Percentiles rank a stretch among this genome's conserved stretches.
These are phyloP conservation scores for Rallus crepitans DNA, from an alignment of 2,797 vertebrate species.

Conservation along the genomic window DNA sequence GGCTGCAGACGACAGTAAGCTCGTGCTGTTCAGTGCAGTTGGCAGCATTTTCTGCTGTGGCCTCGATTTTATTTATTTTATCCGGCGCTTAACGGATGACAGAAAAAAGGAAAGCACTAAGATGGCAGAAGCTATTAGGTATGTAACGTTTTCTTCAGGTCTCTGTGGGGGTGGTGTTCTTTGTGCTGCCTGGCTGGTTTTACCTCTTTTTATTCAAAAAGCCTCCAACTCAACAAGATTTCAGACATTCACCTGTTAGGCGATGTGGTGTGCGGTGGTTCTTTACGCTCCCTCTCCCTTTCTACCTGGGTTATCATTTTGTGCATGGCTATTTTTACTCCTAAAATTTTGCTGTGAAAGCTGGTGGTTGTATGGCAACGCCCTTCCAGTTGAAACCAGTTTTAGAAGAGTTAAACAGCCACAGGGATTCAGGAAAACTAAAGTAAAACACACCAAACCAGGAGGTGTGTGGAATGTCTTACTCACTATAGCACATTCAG, in stretches of 20 bases:
- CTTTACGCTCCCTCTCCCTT: not conserved
- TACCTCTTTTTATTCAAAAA: not conserved
- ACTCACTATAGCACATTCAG: not conserved
- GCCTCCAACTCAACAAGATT: not conserved
- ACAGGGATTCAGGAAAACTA: not conserved
- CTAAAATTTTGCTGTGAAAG: not conserved
- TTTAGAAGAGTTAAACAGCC: not conserved
- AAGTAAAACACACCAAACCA: not conserved
- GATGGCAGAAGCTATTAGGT: constrained; percentile 98
- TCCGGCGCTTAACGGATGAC: constrained; percentile 92
- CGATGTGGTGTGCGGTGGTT: not conserved
- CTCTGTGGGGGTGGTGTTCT: not conserved
- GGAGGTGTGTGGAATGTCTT: not conserved
- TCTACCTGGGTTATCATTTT: not conserved
- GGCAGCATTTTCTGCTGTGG: constrained; percentile 95
- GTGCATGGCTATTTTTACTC: not conserved
- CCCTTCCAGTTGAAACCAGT: not conserved
- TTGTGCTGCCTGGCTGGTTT: not conserved
- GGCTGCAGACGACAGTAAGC: constrained; percentile 94
- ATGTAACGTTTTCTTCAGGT: constrained; percentile 45
- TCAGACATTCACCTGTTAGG: not conserved
- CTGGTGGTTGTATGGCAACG: not conserved
- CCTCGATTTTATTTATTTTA: constrained; percentile 96
- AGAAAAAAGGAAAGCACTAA: constrained; percentile 96
- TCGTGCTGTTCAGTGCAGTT: constrained; percentile 91